Evolutionary conservation across 2,797 vertebrate genomes (phyloP).

Genomic region (Coregonus ussuriensis): DNA sequence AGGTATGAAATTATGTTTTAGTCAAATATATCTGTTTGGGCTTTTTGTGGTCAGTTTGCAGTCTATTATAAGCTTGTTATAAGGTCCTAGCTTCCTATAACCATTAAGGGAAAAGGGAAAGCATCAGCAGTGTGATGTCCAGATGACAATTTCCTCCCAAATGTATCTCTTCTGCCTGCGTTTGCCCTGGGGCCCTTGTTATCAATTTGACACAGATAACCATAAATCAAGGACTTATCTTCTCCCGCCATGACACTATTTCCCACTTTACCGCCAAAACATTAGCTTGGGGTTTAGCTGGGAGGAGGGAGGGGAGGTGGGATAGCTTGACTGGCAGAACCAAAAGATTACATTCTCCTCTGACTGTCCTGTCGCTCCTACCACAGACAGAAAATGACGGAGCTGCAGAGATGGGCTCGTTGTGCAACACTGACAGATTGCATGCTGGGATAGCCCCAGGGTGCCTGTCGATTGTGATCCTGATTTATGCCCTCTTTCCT

Average conservation of each 20-base stretch:
- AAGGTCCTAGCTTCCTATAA: neutral
- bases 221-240: constrained; percentile 63
- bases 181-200: constrained; percentile 51
- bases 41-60: too few relatives aligned
- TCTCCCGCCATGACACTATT: constrained; percentile 36
- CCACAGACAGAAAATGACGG: constrained; percentile 12
- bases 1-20: too few relatives aligned
- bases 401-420: constrained; percentile 36
- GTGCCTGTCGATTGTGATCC: constrained; percentile 56
- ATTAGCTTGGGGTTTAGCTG: constrained; percentile 41
- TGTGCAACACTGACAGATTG: constrained; percentile 40
- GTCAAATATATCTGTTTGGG: too few relatives aligned
- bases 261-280: constrained; percentile 50
- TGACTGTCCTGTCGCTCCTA: constrained; percentile 12
- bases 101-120: constrained; percentile 3
- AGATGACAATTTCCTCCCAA: constrained; percentile 40
- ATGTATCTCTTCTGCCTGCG: constrained; percentile 22
- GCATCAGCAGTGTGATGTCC: constrained; percentile 27
- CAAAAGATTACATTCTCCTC: constrained; percentile 19
- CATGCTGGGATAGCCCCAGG: constrained; percentile 49
- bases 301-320: constrained; percentile 5
- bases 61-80: too few relatives aligned
- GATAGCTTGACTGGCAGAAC: neutral
- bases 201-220: constrained; percentile 58
- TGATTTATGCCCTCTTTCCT: constrained; percentile 66